Percentiles rank a stretch among this genome's conserved stretches.
Conservation (phyloP, 1,140 invertebrate genomes). For the Acyrthosiphon pisum region DNA sequence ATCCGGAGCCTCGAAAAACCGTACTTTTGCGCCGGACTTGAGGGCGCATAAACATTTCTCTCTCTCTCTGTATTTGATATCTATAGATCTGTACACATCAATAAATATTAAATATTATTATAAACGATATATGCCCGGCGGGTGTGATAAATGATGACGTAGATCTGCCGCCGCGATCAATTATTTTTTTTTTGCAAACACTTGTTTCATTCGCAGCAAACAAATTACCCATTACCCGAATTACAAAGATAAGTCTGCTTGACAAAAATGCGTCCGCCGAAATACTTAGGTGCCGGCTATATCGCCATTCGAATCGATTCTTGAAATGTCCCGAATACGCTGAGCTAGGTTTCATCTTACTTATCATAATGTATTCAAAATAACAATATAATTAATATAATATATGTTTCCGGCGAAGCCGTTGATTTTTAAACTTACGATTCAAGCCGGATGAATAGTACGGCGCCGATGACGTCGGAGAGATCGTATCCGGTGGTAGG, state of each 20-base stretch:
- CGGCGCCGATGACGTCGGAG: neutral
- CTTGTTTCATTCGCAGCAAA: neutral
- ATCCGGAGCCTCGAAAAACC: neutral
- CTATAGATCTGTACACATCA: neutral
- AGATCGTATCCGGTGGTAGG: neutral
- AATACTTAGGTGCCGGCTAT: no score
- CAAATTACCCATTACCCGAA: neutral
- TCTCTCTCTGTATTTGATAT: neutral
- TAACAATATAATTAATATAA: no score
- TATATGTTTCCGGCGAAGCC: no score
- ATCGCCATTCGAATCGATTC: no score
- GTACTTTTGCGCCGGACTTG: neutral
- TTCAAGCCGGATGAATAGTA: neutral
- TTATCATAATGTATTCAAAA: no score
- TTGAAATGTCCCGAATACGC: no score
- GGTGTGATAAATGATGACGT: neutral
- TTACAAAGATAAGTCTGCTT: neutral
- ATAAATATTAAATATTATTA: neutral
- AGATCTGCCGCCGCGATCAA: neutral
- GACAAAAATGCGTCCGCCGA: no score
- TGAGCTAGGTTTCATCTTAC: no score
- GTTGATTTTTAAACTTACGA: neutral
- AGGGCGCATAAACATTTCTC: neutral
- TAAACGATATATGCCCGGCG: neutral
- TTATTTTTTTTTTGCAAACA: neutral